Evolutionary conservation across 1,140 invertebrate genomes (phyloP).

Genomic region (Melanaphis sacchari): DNA sequence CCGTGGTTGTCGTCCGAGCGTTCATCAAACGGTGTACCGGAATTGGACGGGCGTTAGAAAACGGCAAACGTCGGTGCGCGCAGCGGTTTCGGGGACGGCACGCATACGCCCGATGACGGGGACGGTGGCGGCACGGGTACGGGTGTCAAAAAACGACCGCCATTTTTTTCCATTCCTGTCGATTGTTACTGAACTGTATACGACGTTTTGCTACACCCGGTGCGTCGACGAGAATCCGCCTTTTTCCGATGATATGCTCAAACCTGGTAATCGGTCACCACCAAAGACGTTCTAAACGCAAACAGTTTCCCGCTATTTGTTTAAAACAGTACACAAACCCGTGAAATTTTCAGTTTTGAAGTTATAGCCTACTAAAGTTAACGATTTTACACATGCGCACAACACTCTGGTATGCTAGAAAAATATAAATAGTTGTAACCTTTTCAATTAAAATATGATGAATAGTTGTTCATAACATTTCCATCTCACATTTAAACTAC

Average conservation of each 20-base stretch:
- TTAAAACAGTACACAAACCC: neutral
- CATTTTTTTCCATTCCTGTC: conserved; percentile 39
- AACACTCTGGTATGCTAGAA: too few species aligned
- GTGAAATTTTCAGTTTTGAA: too few species aligned
- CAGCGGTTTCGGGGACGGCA: conserved; percentile 45
- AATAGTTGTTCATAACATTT: too few species aligned
- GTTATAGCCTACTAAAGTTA: too few species aligned
- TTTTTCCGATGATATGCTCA: neutral
- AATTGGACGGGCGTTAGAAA: neutral
- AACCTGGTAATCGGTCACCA: neutral
- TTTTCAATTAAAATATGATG: too few species aligned
- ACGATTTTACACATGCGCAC: too few species aligned
- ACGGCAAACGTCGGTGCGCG: neutral
- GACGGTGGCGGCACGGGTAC: neutral
- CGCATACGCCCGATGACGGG: neutral
- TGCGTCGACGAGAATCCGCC: neutral
- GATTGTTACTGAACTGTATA: neutral
- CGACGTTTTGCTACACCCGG: neutral
- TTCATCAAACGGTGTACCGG: neutral
- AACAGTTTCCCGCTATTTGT: neutral
- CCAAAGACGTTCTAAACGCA: neutral
- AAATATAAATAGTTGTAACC: too few species aligned
- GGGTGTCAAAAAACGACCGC: conserved; percentile 39
- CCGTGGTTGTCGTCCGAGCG: neutral
- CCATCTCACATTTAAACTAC: too few species aligned